These are phyloP conservation scores for Molothrus aeneus DNA, from an alignment of 2,797 vertebrate genomes.

Conservation along the genomic window DNA sequence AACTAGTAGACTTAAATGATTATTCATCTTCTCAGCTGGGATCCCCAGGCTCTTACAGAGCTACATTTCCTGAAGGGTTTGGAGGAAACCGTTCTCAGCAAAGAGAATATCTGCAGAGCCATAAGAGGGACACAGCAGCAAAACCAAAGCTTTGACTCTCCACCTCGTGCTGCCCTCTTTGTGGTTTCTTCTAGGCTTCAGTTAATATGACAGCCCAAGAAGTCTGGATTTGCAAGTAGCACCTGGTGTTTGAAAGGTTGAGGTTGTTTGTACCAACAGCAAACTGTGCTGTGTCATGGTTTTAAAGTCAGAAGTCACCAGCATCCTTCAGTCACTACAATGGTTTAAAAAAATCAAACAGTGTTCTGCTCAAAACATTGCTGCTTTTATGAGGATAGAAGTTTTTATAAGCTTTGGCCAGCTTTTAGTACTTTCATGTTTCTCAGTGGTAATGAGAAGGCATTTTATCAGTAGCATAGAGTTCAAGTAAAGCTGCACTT, in stretches of 20 bases:
- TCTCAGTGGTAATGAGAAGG: neutral
- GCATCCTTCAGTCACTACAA: neutral
- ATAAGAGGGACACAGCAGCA: neutral
- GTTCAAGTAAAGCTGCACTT: neutral
- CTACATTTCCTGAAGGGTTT: neutral
- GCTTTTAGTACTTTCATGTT: neutral
- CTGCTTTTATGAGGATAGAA: neutral
- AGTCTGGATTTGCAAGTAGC: neutral
- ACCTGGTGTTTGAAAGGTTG: neutral
- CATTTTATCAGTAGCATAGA: neutral
- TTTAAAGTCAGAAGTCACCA: neutral
- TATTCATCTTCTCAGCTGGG: neutral
- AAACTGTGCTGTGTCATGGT: neutral
- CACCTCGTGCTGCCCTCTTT: accelerated
- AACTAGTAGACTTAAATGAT: neutral
- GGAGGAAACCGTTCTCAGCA: neutral
- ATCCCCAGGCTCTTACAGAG: neutral
- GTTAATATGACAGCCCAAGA: neutral
- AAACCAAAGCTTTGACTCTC: neutral
- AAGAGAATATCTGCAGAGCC: neutral
- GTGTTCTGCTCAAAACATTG: neutral
- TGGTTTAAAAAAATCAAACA: neutral
- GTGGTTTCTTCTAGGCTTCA: neutral
- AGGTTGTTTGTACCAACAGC: neutral
- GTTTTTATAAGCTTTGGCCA: neutral